A percentile compares a stretch with the other conserved stretches of the same genome.
Evolutionary conservation across 2,888 invertebrate genomes (phyloP).

Genomic region (Cetonia aurata): DNA sequence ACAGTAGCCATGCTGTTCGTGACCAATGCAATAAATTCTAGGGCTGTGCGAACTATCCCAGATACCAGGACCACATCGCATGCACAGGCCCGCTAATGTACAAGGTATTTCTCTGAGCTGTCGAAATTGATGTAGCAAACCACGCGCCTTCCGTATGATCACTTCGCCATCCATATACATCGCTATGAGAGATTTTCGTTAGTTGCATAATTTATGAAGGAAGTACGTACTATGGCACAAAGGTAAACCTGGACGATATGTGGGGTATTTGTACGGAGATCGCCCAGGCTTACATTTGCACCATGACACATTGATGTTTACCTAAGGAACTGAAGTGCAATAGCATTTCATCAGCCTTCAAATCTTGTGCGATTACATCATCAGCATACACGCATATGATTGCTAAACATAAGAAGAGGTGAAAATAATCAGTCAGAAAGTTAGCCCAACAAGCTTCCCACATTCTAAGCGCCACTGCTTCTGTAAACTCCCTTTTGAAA

Average conservation of each 20-base stretch:
- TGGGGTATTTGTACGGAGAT: too few species aligned
- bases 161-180: constrained; percentile 97
- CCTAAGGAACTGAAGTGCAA: constrained; percentile 93
- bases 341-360: constrained; percentile 94
- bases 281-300: too few species aligned
- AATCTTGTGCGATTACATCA: constrained; percentile 91
- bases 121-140: constrained; percentile 91
- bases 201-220: neutral
- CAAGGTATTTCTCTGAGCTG: constrained; percentile 89
- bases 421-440: constrained; percentile 96
- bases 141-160: constrained; percentile 91
- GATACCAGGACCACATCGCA: constrained; percentile 91
- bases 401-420: constrained; percentile 92
- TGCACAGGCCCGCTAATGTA: constrained; percentile 87
- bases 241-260: too few species aligned
- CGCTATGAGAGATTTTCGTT: constrained; percentile 69
- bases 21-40: constrained; percentile 84
- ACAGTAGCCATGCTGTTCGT: constrained; percentile 73
- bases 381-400: constrained; percentile 94
- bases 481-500: constrained; percentile 93
- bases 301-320: constrained; percentile 57
- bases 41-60: constrained; percentile 95
- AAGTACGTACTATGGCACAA: too few species aligned
- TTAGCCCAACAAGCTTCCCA: constrained; percentile 99
- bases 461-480: constrained; percentile 88